Evolutionary conservation across 2,888 invertebrate genomes (phyloP).

Genomic region (Ganaspis brasiliensis): DNA sequence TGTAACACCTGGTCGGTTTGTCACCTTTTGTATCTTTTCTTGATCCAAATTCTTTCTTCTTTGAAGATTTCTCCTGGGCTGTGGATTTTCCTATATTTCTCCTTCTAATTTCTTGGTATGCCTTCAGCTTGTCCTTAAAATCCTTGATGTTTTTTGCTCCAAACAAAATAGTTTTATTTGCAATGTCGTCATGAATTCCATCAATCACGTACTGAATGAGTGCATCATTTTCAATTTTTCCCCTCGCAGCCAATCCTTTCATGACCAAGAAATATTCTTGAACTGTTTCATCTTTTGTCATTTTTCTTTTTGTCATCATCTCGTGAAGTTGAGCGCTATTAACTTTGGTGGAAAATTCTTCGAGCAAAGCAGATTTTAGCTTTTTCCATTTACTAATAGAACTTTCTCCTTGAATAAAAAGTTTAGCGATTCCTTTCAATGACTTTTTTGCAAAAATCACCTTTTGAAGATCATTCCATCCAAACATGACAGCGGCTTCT

Average conservation of each 20-base stretch:
- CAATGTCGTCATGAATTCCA: constrained; percentile 52
- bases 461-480: constrained; percentile 40
- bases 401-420: constrained; percentile 46
- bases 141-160: constrained; percentile 42
- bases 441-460: constrained; percentile 46
- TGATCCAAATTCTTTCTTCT: not conserved
- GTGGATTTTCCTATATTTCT: too few species aligned
- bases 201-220: constrained; percentile 55
- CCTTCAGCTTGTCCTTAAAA: constrained; percentile 46
- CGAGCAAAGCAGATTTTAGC: constrained; percentile 15
- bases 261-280: constrained; percentile 50
- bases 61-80: too few species aligned
- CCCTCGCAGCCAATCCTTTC: constrained; percentile 45
- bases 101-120: constrained; percentile 43
- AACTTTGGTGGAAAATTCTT: constrained; percentile 44
- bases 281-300: constrained; percentile 45
- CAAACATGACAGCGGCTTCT: constrained; percentile 22
- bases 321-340: constrained; percentile 42
- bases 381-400: constrained; percentile 5
- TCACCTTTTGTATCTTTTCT: not conserved
- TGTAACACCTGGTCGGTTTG: constrained; percentile 9
- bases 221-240: constrained; percentile 44
- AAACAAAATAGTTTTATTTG: constrained; percentile 50
- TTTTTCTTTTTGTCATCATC: constrained; percentile 36
- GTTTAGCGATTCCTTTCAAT: constrained; percentile 42